phyloP scores from a whole-genome alignment of 2,797 vertebrate genomes.

The Danio jaintianensis region DNA sequence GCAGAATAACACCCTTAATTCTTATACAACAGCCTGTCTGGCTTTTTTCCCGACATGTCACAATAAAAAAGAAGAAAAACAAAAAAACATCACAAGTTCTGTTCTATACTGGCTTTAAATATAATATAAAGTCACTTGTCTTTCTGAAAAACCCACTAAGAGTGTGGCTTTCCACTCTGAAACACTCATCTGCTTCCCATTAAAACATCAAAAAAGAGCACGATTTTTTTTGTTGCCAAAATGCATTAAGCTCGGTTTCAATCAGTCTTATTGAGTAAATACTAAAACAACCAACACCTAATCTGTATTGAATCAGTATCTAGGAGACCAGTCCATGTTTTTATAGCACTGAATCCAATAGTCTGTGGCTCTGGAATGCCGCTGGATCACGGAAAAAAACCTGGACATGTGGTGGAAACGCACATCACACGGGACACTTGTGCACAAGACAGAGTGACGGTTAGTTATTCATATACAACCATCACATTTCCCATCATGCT shows the following conservation, averaged over 20 bases:
- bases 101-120: neutral
- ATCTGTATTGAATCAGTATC: conserved; percentile 22
- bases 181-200: conserved; percentile 24
- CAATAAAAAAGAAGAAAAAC: too few species aligned
- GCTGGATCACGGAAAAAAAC: conserved; percentile 37
- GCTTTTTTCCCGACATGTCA: too few species aligned
- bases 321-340: conserved; percentile 21
- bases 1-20: too few species aligned
- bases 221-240: neutral
- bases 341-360: neutral
- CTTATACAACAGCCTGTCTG: too few species aligned
- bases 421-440: conserved; percentile 19
- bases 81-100: too few species aligned
- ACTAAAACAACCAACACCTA: neutral
- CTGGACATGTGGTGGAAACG: conserved; percentile 2
- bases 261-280: neutral
- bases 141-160: neutral
- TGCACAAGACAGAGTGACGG: neutral
- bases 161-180: neutral
- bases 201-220: neutral
- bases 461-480: neutral
- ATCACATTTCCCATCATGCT: conserved; percentile 1
- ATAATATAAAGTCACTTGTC: neutral
- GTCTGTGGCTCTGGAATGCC: neutral
- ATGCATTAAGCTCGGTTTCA: neutral